Conservation (phyloP, 2,113 vertebrate genomes). For the Athene cunicularia region DNA sequence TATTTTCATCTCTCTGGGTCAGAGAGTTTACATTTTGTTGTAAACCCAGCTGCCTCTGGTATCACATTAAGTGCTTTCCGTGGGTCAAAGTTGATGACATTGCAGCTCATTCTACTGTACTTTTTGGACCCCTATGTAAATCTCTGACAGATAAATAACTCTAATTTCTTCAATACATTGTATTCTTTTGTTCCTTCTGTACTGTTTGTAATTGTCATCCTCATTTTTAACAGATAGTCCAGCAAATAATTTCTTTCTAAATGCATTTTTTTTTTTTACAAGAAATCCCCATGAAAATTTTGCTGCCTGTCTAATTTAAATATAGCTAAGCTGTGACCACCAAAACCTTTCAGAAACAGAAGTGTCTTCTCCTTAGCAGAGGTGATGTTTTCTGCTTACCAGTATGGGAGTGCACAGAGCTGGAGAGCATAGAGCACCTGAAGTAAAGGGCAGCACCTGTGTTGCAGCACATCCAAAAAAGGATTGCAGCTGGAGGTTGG, state of each 20-base stretch:
- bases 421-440: not conserved
- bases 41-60: not conserved
- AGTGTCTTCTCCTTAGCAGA: not conserved
- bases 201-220: not conserved
- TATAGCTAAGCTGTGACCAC: not conserved
- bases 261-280: not conserved
- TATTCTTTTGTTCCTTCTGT: not conserved
- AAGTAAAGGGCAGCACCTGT: not conserved
- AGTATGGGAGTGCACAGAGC: not conserved
- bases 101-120: not conserved
- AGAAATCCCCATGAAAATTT: not conserved
- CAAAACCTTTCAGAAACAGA: not conserved
- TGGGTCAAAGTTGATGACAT: not conserved
- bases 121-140: not conserved
- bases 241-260: not conserved
- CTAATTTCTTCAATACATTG: not conserved
- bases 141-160: not conserved
- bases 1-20: slow-evolving; percentile 9
- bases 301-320: not conserved
- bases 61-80: slow-evolving; percentile 13
- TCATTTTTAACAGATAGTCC: not conserved
- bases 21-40: slow-evolving; percentile 14
- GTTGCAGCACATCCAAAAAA: not conserved
- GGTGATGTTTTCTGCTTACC: not conserved
- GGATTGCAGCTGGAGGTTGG: not conserved